Percentiles rank a stretch among this genome's conserved stretches.
These are phyloP conservation scores for Prosapia bicincta DNA, from an alignment of 2,888 invertebrate species.

Conservation along the genomic window DNA sequence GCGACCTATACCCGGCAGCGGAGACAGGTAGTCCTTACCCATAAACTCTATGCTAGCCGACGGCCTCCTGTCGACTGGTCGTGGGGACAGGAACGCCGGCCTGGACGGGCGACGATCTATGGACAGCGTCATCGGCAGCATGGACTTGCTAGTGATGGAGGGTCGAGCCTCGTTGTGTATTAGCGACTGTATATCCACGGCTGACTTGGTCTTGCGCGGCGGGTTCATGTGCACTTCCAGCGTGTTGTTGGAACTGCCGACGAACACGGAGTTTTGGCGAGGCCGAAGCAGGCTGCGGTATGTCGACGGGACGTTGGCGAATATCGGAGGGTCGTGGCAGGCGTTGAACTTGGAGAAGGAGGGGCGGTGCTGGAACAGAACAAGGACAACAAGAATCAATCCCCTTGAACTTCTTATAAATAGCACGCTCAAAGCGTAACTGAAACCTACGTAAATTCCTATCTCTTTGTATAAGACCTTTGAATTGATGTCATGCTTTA, in stretches of 20 bases:
- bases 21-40: slow-evolving; percentile 19
- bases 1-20: slow-evolving; percentile 31
- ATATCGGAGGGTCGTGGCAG: slow-evolving; percentile 53
- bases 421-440: no score
- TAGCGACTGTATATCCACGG: slow-evolving; percentile 77
- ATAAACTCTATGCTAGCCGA: slow-evolving; percentile 24
- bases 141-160: slow-evolving; percentile 36
- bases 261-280: slow-evolving; percentile 83
- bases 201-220: slow-evolving; percentile 70
- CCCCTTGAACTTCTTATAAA: no score
- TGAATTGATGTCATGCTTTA: no score
- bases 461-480: no score
- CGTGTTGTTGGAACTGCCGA: slow-evolving; percentile 63
- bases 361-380: slow-evolving; percentile 59
- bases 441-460: no score
- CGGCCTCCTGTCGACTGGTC: slow-evolving; percentile 10
- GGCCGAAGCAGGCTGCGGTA: slow-evolving; percentile 51
- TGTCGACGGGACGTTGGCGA: slow-evolving; percentile 46
- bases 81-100: slow-evolving; percentile 31
- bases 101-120: slow-evolving; percentile 28
- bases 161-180: slow-evolving; percentile 38
- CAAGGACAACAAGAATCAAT: no score
- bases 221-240: slow-evolving; percentile 62
- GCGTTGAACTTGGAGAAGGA: slow-evolving; percentile 66
- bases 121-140: slow-evolving; percentile 36